phyloP scores from a whole-genome alignment of 2,797 vertebrate species.

The Coranthus polyacanthus region DNA sequence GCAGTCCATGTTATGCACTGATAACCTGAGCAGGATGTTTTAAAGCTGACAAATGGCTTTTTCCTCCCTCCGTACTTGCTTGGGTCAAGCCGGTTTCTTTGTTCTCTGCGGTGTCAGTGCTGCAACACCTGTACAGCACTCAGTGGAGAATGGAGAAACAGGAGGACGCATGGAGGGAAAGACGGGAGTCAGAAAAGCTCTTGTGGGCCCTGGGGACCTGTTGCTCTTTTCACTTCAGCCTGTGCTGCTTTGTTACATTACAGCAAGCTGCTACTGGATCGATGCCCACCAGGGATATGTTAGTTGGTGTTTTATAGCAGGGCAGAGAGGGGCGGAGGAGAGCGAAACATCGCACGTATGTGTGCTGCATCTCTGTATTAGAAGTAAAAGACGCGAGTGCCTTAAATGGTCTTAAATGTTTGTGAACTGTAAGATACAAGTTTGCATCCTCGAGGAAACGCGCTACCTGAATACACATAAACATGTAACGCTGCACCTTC shows the following conservation, averaged over 20 bases:
- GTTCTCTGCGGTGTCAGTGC: background rate
- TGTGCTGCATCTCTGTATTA: background rate
- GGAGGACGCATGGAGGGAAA: background rate
- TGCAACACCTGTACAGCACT: no score
- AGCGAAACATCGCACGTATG: background rate
- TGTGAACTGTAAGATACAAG: no score
- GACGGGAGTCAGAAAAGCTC: conserved; percentile 34
- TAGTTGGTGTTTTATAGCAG: conserved; percentile 63
- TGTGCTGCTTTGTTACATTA: conserved; percentile 55
- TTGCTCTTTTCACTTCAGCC: conserved; percentile 71
- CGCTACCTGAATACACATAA: conserved; percentile 6
- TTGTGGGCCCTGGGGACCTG: conserved; percentile 56
- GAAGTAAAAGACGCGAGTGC: background rate
- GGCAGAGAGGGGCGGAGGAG: conserved; percentile 20
- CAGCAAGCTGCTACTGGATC: conserved; percentile 56
- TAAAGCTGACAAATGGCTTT: background rate
- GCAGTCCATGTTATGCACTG: no score
- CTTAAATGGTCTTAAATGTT: background rate
- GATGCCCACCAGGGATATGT: conserved; percentile 57
- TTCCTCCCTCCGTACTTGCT: background rate
- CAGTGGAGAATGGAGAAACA: no score
- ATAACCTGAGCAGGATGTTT: no score
- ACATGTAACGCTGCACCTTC: background rate
- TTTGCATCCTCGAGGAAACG: conserved; percentile 4
- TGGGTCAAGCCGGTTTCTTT: background rate